Conservation (phyloP, 2,113 vertebrate genomes). For the Antennarius striatus region DNA sequence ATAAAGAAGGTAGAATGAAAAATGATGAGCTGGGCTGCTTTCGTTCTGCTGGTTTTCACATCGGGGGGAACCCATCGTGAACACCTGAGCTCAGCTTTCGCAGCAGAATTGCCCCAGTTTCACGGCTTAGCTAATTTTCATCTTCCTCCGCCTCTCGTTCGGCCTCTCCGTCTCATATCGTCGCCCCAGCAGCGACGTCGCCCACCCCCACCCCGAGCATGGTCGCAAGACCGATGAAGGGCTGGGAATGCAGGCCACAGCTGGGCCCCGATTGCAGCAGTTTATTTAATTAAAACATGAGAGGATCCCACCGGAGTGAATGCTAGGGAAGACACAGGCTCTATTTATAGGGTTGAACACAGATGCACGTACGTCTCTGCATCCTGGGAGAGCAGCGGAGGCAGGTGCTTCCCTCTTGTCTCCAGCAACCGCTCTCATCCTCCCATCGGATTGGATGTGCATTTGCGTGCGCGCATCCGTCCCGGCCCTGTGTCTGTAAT, state of each 20-base stretch:
- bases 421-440: slow-evolving; percentile 30
- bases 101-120: slow-evolving; percentile 60
- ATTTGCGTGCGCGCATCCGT: not conserved
- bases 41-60: slow-evolving; percentile 54
- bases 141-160: slow-evolving; percentile 27
- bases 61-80: slow-evolving; percentile 53
- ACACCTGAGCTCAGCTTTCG: slow-evolving; percentile 67
- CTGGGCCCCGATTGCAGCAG: slow-evolving; percentile 69
- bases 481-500: not conserved
- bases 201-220: slow-evolving; percentile 48
- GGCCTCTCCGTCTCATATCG: slow-evolving; percentile 30
- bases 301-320: slow-evolving; percentile 69
- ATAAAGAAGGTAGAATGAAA: slow-evolving; percentile 12
- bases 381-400: slow-evolving; percentile 42
- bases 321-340: slow-evolving; percentile 60
- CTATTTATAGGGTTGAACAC: slow-evolving; percentile 74
- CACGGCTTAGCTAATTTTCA: slow-evolving; percentile 22
- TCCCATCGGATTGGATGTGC: slow-evolving; percentile 15
- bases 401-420: slow-evolving; percentile 64
- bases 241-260: slow-evolving; percentile 69
- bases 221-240: slow-evolving; percentile 63
- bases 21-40: slow-evolving; percentile 23
- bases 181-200: slow-evolving; percentile 9
- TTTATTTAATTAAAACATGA: slow-evolving; percentile 81
- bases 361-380: slow-evolving; percentile 45